phyloP scores from a whole-genome alignment of 2,888 invertebrate genomes.

The Catotricha subobsoleta region DNA sequence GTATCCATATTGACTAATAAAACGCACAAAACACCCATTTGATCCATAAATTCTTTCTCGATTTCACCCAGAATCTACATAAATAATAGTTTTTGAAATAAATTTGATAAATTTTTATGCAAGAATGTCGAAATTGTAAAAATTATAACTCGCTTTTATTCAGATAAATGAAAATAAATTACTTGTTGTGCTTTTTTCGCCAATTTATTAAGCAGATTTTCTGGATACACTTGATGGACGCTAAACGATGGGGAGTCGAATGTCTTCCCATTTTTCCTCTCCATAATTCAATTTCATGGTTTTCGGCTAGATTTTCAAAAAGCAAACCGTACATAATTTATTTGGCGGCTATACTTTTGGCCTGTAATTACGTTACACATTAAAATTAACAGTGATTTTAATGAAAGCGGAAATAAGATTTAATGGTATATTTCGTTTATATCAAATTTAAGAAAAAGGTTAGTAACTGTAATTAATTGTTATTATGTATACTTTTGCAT shows the following conservation, averaged over 20 bases:
- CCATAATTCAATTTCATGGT: slow-evolving; percentile 85
- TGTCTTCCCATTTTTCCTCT: slow-evolving; percentile 85
- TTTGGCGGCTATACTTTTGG: too few species aligned
- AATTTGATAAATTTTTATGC: background rate
- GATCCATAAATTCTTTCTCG: slow-evolving; percentile 80
- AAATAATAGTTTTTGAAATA: slow-evolving; percentile 6
- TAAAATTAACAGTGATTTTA: too few species aligned
- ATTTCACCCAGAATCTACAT: slow-evolving; percentile 66
- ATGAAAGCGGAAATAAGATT: too few species aligned
- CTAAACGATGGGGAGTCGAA: slow-evolving; percentile 72
- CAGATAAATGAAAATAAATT: slow-evolving; percentile 14
- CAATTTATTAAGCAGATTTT: slow-evolving; percentile 66
- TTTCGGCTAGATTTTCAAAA: slow-evolving; percentile 84
- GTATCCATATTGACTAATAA: slow-evolving; percentile 88
- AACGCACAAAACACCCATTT: slow-evolving; percentile 88
- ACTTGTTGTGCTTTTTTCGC: slow-evolving; percentile 77
- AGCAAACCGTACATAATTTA: slow-evolving; percentile 81
- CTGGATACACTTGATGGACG: slow-evolving; percentile 85
- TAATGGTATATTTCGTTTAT: too few species aligned
- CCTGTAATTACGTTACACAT: too few species aligned
- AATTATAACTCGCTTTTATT: background rate
- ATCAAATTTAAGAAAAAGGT: too few species aligned
- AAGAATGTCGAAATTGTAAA: background rate
- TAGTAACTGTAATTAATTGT: too few species aligned
- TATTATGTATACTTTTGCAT: too few species aligned